Conservation (phyloP, 2,113 vertebrate genomes). For the Candoia aspera region DNA sequence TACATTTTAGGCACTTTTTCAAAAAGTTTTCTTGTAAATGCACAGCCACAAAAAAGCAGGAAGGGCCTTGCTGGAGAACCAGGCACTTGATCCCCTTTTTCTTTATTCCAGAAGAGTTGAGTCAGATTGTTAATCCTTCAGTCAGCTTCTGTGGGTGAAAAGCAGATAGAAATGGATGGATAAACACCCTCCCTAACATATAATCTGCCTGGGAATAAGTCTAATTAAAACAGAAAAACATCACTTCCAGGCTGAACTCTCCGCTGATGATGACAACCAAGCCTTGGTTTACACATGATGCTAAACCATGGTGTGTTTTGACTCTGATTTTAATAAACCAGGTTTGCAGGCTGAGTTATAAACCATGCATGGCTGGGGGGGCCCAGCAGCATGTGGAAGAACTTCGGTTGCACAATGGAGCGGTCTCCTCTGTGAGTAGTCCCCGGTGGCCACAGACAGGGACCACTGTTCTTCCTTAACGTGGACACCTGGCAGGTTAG, state of each 20-base stretch:
- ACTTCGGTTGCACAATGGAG: not conserved
- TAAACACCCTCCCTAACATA: not conserved
- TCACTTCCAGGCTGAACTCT: not conserved
- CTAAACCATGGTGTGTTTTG: not conserved
- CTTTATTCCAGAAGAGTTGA: not conserved
- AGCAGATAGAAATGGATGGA: not conserved
- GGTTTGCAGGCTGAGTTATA: not conserved
- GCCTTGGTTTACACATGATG: not conserved
- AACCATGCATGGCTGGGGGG: not conserved
- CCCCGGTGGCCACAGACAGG: not conserved
- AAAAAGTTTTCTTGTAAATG: not conserved
- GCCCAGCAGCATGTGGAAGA: not conserved
- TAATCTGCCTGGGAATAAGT: not conserved
- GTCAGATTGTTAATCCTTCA: not conserved
- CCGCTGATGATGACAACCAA: not conserved
- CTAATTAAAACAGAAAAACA: not conserved
- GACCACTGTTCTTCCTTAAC: not conserved
- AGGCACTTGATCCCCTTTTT: not conserved
- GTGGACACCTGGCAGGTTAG: not conserved
- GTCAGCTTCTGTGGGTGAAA: not conserved
- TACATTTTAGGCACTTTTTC: not conserved
- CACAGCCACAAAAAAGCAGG: not conserved
- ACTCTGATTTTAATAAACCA: not conserved
- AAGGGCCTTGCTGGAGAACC: too few species aligned
- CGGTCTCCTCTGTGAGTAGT: not conserved